These are phyloP conservation scores for Prionailurus viverrinus DNA, from an alignment of 2,113 vertebrate species.

Conservation along the genomic window DNA sequence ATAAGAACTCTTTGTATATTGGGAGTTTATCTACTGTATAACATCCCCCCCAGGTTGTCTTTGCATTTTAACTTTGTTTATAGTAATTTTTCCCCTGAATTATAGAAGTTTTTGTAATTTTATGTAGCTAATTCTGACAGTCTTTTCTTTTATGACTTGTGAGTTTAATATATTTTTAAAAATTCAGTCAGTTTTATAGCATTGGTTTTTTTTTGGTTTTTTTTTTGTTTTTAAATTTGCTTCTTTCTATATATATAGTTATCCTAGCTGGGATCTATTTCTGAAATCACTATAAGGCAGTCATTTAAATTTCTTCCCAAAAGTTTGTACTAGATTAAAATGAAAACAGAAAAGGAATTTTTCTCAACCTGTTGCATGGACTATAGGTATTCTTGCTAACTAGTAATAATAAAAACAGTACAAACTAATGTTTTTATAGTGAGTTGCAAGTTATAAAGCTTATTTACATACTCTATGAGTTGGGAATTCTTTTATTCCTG, in stretches of 20 bases:
- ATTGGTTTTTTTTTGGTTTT: not conserved
- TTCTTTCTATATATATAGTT: not conserved
- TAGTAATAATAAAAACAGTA: not conserved
- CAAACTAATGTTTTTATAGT: not conserved
- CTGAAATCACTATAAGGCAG: not conserved
- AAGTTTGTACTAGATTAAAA: constrained; percentile 26
- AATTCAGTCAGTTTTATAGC: not conserved
- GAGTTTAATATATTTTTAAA: not conserved
- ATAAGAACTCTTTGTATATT: not conserved
- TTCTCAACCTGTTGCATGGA: not conserved
- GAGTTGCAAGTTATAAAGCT: not conserved
- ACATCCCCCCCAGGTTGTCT: not conserved
- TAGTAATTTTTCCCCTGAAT: not conserved
- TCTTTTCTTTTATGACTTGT: constrained; percentile 19
- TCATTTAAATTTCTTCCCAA: not conserved
- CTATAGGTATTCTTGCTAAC: not conserved
- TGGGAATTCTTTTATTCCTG: not conserved
- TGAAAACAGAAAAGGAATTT: not conserved
- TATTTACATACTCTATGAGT: not conserved
- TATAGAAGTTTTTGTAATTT: not conserved
- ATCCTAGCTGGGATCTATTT: constrained; percentile 6
- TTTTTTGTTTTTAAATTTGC: not conserved
- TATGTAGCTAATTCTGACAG: not conserved
- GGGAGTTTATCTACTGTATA: not conserved
- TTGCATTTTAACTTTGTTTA: not conserved